A percentile compares a stretch with the other conserved stretches of the same genome.
Evolutionary conservation across 2,888 invertebrate genomes (phyloP).

Genomic region (Micoletzkya japonica): DNA sequence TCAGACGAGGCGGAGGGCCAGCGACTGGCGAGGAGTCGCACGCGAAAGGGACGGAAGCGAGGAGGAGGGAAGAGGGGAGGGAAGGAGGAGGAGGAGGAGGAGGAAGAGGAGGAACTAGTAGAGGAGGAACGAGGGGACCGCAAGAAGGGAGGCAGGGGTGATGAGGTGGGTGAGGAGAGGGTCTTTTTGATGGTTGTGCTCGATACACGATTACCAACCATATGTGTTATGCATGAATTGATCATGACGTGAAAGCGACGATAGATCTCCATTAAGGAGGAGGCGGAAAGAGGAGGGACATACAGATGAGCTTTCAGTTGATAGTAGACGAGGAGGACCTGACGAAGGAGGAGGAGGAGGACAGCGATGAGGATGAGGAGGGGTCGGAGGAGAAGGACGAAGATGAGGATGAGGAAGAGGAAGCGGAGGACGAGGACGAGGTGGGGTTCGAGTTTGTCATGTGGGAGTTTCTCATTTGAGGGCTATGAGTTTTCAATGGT

Average conservation of each 20-base stretch:
- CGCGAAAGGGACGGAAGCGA: not conserved
- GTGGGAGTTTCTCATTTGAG: too few species aligned
- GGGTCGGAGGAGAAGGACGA: not conserved
- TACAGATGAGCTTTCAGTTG: too few species aligned
- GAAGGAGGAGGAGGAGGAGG: conserved; percentile 11
- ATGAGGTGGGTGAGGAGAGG: too few species aligned
- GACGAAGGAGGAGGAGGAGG: conserved; percentile 12
- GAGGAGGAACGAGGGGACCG: too few species aligned
- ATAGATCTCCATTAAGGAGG: not conserved
- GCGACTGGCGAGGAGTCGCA: not conserved
- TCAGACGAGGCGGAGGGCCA: conserved; percentile 11
- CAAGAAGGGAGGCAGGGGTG: too few species aligned
- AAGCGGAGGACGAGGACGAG: conserved; percentile 3
- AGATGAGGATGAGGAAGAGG: not conserved
- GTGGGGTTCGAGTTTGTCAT: too few species aligned
- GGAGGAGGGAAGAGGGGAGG: conserved; percentile 4
- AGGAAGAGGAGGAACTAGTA: conserved; percentile 9
- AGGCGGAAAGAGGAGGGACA: too few species aligned
- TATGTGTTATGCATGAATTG: not conserved
- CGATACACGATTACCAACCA: too few species aligned
- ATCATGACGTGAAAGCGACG: not conserved
- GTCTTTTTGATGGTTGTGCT: too few species aligned
- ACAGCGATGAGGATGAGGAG: not conserved
- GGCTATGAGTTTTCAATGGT: too few species aligned
- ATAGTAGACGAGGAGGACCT: too few species aligned